These are phyloP conservation scores for Aphyosemion australe DNA, from an alignment of 2,113 vertebrate species.

Conservation along the genomic window DNA sequence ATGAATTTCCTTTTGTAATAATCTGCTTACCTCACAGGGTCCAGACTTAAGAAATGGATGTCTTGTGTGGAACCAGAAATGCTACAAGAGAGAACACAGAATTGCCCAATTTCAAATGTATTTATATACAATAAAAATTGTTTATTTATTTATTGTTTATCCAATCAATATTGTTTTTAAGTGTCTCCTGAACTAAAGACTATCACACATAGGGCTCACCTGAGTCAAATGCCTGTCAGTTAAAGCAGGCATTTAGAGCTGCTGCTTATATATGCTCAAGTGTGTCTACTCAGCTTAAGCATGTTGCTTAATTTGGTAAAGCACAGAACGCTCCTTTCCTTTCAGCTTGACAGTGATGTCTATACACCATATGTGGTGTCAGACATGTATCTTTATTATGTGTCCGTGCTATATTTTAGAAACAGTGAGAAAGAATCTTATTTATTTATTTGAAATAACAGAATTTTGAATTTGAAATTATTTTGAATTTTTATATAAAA, in stretches of 20 bases:
- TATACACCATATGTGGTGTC: neutral
- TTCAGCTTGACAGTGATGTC: neutral
- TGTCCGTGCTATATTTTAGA: neutral
- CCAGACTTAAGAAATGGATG: neutral
- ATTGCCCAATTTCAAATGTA: neutral
- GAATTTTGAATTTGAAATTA: neutral
- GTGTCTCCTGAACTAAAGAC: neutral
- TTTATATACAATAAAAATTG: neutral
- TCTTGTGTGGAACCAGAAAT: conserved; percentile 2
- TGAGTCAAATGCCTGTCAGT: conserved; percentile 25
- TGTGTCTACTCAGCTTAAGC: conserved; percentile 13
- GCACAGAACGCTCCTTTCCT: neutral
- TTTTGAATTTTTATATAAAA: neutral
- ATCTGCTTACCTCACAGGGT: conserved; percentile 9
- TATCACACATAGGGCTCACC: conserved; percentile 2
- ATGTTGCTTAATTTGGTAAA: conserved; percentile 13
- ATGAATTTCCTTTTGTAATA: neutral
- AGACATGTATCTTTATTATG: neutral
- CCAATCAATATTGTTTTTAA: neutral
- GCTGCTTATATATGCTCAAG: conserved; percentile 21
- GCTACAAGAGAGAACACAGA: conserved; percentile 6
- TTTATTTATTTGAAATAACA: neutral
- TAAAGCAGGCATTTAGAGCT: neutral
- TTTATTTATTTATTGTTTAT: neutral
- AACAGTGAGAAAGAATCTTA: neutral